These are phyloP conservation scores for Bombus haemorrhoidalis DNA, from an alignment of 1,140 invertebrate genomes.

Conservation along the genomic window DNA sequence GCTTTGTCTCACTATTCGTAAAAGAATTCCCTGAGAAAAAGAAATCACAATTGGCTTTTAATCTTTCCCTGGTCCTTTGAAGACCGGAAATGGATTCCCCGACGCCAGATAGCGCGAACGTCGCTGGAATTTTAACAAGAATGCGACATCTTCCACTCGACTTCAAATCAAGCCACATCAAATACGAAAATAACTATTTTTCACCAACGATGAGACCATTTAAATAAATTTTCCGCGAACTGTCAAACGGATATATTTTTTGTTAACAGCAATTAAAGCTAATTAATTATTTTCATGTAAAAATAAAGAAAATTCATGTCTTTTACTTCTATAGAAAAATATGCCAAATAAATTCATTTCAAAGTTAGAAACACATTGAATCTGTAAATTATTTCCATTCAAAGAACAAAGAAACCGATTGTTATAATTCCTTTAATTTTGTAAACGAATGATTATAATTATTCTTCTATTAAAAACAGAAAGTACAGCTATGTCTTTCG, in stretches of 20 bases:
- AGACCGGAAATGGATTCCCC: background rate
- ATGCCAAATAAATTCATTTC: too few relatives aligned
- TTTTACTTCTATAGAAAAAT: too few relatives aligned
- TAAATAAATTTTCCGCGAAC: too few relatives aligned
- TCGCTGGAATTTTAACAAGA: background rate
- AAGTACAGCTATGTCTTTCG: too few relatives aligned
- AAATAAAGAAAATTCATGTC: too few relatives aligned
- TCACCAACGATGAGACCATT: too few relatives aligned
- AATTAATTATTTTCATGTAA: too few relatives aligned
- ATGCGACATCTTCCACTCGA: background rate
- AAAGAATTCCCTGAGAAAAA: background rate
- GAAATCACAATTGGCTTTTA: background rate
- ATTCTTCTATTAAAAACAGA: too few relatives aligned
- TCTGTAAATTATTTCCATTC: background rate
- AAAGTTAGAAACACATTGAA: background rate
- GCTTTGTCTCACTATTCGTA: too few relatives aligned
- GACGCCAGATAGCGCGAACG: background rate
- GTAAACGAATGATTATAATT: background rate
- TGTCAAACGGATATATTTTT: too few relatives aligned
- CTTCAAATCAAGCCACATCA: background rate
- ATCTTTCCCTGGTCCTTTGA: background rate
- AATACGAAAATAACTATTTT: background rate
- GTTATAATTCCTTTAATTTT: background rate
- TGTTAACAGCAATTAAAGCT: too few relatives aligned
- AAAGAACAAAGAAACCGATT: too few relatives aligned